Conservation (phyloP, 2,797 vertebrate species). For the Tragelaphus eurycerus region DNA sequence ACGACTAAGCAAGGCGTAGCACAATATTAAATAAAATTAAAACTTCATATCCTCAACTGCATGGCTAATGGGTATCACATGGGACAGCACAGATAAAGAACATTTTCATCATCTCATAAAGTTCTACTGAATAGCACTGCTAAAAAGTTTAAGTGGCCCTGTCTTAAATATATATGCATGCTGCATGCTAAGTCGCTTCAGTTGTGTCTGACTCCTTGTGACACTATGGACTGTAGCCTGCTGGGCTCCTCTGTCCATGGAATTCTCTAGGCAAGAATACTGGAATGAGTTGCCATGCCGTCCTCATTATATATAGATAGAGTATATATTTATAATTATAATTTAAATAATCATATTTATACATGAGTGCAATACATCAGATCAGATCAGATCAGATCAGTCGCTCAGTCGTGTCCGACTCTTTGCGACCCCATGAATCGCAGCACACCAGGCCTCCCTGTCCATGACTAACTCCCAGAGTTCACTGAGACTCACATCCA, state of each 20-base stretch:
- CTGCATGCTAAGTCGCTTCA: neutral
- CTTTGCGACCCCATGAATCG: too few species aligned
- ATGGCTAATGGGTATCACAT: neutral
- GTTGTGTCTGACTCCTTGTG: neutral
- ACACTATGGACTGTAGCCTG: neutral
- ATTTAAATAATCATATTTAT: neutral
- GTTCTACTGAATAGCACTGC: neutral
- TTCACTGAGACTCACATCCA: too few species aligned
- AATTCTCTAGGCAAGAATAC: neutral
- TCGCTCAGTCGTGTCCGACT: too few species aligned
- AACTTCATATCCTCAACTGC: neutral
- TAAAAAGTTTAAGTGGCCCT: neutral
- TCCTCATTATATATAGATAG: neutral
- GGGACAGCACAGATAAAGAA: neutral
- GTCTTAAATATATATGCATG: neutral
- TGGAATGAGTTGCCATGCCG: neutral
- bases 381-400: too few species aligned
- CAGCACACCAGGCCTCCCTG: too few species aligned
- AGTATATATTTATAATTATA: neutral
- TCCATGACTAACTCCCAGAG: too few species aligned
- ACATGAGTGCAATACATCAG: neutral
- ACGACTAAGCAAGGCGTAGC: fast-evolving
- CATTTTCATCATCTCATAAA: neutral
- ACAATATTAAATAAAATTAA: slow-evolving; percentile 3
- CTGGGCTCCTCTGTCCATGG: neutral